Evolutionary conservation across 2,113 vertebrate genomes (phyloP).

Genomic region (Electrona antarctica): DNA sequence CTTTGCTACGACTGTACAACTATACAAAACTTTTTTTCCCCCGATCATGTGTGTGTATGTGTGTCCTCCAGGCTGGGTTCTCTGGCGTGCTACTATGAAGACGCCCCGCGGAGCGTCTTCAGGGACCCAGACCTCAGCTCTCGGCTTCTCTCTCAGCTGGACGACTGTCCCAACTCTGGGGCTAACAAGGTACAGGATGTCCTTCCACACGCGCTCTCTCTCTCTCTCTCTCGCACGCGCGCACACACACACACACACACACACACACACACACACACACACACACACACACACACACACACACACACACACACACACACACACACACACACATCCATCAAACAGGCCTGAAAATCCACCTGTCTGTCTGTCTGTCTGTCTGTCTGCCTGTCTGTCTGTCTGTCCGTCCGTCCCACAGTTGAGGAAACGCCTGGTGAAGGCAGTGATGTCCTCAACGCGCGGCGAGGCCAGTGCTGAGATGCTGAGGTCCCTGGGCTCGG

Average conservation of each 20-base stretch:
- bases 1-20: too few relatives aligned
- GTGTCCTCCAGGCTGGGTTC: slow-evolving; percentile 60
- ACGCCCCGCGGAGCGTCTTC: slow-evolving; percentile 24
- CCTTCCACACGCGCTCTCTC: background rate
- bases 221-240: background rate
- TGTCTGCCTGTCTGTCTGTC: background rate
- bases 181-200: slow-evolving; percentile 50
- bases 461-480: background rate
- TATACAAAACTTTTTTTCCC: too few relatives aligned
- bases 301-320: too few relatives aligned
- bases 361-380: background rate
- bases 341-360: too few relatives aligned
- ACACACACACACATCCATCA: too few relatives aligned
- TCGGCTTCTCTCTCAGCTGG: slow-evolving; percentile 62
- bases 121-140: slow-evolving; percentile 32
- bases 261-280: too few relatives aligned
- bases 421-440: slow-evolving; percentile 54
- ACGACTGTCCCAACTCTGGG: slow-evolving; percentile 40
- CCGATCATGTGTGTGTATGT: too few relatives aligned
- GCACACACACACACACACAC: too few relatives aligned
- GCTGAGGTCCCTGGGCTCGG: slow-evolving; percentile 39
- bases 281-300: too few relatives aligned
- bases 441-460: slow-evolving; percentile 16
- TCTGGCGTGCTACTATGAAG: slow-evolving; percentile 63
- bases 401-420: slow-evolving; percentile 45